These are phyloP conservation scores for Microctenopoma lineatum DNA, from an alignment of 2,797 vertebrate species.

Conservation along the genomic window DNA sequence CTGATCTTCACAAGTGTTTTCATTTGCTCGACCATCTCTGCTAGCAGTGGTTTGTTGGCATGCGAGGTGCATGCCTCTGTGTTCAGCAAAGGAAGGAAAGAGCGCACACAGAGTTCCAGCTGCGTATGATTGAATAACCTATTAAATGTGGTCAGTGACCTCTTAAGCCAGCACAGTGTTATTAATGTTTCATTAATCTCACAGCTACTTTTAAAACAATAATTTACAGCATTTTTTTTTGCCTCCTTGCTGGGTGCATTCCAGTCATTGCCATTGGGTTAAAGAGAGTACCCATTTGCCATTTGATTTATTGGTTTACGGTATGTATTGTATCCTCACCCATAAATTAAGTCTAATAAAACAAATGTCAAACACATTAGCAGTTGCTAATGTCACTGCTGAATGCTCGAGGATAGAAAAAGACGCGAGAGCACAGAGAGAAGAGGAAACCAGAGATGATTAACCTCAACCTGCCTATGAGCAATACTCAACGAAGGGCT, in stretches of 20 bases:
- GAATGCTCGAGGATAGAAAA: slow-evolving; percentile 63
- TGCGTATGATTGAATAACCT: slow-evolving; percentile 80
- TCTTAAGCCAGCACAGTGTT: slow-evolving; percentile 70
- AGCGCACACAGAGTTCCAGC: slow-evolving; percentile 59
- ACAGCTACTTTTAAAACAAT: slow-evolving; percentile 77
- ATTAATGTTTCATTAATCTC: slow-evolving; percentile 81
- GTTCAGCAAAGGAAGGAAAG: slow-evolving; percentile 40
- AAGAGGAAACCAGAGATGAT: slow-evolving; percentile 69
- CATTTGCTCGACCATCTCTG: slow-evolving; percentile 37
- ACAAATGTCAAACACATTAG: slow-evolving; percentile 81
- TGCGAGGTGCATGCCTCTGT: slow-evolving; percentile 44
- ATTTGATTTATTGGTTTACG: slow-evolving; percentile 78
- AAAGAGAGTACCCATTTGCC: slow-evolving; percentile 69
- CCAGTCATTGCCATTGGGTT: slow-evolving; percentile 64
- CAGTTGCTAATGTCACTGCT: slow-evolving; percentile 66
- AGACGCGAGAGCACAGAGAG: slow-evolving; percentile 49
- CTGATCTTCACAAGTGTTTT: slow-evolving; percentile 7
- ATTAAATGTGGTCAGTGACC: slow-evolving; percentile 82
- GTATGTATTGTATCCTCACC: slow-evolving; percentile 60
- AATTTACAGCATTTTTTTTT: slow-evolving; percentile 64
- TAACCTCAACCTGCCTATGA: slow-evolving; percentile 76
- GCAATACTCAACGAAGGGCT: slow-evolving; percentile 57
- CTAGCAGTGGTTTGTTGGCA: slow-evolving; percentile 42
- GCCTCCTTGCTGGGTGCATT: slow-evolving; percentile 45
- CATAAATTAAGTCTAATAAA: slow-evolving; percentile 78